Evolutionary conservation across 2,113 vertebrate species (phyloP), one percentile per base, ranked within the genome.

Genomic region (Smithornis capensis): DNA sequence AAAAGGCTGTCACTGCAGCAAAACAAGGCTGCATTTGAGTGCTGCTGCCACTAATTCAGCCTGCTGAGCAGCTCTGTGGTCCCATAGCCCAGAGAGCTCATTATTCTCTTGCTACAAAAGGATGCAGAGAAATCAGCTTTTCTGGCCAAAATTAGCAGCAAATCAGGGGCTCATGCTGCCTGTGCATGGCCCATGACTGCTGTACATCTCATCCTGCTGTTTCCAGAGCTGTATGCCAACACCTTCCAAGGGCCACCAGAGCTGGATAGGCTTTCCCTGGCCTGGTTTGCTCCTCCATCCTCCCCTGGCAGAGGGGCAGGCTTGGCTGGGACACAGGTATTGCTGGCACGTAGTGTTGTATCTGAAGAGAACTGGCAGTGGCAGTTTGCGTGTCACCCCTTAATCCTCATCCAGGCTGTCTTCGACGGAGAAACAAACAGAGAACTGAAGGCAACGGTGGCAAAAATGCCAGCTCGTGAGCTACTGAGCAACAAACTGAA

Each of bases 131-230:
- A 71, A 75, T 38, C 14, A 25, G 38, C 25, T 25, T 56, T 45
- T n/a, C 65, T 49, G 31, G 29, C 22, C 33, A 7, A 55, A 56
- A 52, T 3, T 0, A 27, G 40, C 47, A 56, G 57, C 23, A 19
- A 14, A 7, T 6, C 38, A 3, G 24, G 29, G 59, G 8, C 37
- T 50, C 1, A 0, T 0, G 0, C 1, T 5, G 12, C 56, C 37
- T 1, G 2, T 29, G 71, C 21, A 1, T 1, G 21, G 19, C 28
- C 31, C 2, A 0, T 6, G 6, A 49, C 56, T 28, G 9, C 40
- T 69, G 21, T 1, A 2, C 8, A 3, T 27, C 27, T 45, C 37
- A 6, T 7, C 19, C 65, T 0, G 0, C 33, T 12, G 52, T 50
- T 37, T 3, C 62, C 63, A 57, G 47, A 62, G 69, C 70, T 59